A percentile compares a stretch with the other conserved stretches of the same genome.
phyloP scores from a whole-genome alignment of 2,888 invertebrate genomes.

The Erannis defoliaria region DNA sequence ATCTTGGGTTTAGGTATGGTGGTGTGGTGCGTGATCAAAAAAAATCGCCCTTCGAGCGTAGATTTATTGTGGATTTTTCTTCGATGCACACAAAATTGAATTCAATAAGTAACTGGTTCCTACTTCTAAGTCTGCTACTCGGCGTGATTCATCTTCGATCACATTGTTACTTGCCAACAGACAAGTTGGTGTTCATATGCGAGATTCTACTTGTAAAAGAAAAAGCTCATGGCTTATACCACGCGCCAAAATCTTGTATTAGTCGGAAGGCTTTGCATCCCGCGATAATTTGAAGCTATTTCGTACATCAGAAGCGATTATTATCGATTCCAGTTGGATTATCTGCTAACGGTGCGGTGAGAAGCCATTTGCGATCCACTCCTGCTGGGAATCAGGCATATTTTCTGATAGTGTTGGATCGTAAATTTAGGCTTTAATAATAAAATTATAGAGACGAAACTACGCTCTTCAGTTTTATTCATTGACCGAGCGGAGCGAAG shows the following conservation, averaged over 20 bases:
- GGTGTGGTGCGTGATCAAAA: no score
- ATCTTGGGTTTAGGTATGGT: no score
- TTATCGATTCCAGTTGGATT: constrained; percentile 45
- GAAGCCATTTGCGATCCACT: constrained; percentile 8
- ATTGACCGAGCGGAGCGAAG: background rate
- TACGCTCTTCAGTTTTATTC: background rate
- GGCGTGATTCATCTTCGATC: no score
- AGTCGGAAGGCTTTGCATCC: constrained; percentile 43
- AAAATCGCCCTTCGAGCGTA: no score
- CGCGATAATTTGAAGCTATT: constrained; percentile 49
- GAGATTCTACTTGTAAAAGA: no score
- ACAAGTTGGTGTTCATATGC: no score
- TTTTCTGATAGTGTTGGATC: background rate
- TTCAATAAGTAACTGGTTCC: no score
- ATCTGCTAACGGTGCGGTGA: constrained; percentile 24
- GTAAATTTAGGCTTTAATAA: no score
- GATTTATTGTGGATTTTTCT: no score
- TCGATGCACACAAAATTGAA: no score
- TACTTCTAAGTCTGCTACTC: no score
- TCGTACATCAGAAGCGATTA: constrained; percentile 45
- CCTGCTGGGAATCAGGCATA: background rate
- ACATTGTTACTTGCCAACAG: no score
- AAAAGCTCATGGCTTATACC: constrained; percentile 37
- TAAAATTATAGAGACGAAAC: background rate
- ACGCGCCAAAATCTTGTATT: constrained; percentile 36